These are phyloP conservation scores for Aldabrachelys gigantea DNA, from an alignment of 2,113 vertebrate genomes.

Conservation along the genomic window DNA sequence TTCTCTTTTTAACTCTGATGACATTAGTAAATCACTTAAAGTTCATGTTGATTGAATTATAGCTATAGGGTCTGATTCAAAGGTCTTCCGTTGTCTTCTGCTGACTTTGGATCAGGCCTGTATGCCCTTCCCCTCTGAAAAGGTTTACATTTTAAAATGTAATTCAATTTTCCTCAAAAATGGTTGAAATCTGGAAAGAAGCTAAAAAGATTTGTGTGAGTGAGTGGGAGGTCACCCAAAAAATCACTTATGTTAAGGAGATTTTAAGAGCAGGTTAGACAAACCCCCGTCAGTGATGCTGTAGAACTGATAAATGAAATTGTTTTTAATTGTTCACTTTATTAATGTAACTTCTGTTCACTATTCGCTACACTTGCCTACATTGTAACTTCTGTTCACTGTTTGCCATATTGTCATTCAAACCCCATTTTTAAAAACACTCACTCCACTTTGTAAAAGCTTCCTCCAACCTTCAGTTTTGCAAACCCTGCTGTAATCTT, in stretches of 20 bases:
- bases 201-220: neutral
- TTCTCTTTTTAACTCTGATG: neutral
- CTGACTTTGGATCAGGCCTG: neutral
- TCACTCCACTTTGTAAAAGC: too few relatives aligned
- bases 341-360: too few relatives aligned
- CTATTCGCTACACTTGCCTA: too few relatives aligned
- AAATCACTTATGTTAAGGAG: neutral
- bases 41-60: neutral
- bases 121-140: neutral
- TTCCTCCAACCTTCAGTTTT: too few relatives aligned
- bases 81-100: neutral
- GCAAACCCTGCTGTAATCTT: too few relatives aligned
- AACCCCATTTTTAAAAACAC: too few relatives aligned
- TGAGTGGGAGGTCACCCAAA: neutral
- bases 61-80: neutral
- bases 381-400: too few relatives aligned
- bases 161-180: neutral
- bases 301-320: too few relatives aligned
- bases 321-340: too few relatives aligned
- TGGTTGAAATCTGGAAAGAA: neutral
- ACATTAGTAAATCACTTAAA: neutral
- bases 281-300: too few relatives aligned
- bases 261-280: too few relatives aligned
- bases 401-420: too few relatives aligned
- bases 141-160: neutral